Evolutionary conservation across 2,888 invertebrate genomes (phyloP).

Genomic region (Agrilus cyanescens): DNA sequence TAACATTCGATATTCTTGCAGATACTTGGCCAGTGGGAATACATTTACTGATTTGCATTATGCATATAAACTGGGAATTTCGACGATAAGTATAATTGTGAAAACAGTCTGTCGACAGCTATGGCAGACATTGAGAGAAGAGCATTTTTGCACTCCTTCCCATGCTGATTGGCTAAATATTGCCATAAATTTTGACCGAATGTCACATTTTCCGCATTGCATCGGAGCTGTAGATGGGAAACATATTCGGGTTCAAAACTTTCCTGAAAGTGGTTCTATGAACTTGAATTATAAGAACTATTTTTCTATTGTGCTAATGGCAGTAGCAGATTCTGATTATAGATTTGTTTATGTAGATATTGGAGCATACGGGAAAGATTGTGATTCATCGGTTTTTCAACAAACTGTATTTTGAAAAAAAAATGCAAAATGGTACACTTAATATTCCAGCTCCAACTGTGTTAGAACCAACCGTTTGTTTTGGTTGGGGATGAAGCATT

Average conservation of each 20-base stretch:
- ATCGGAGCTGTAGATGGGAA: constrained; percentile 21
- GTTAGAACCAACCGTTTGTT: constrained; percentile 12
- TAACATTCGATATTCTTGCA: too few species aligned
- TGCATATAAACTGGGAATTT: constrained; percentile 17
- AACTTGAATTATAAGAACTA: constrained; percentile 18
- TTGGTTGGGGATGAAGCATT: constrained; percentile 20
- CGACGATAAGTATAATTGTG: constrained; percentile 17
- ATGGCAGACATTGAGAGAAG: too few species aligned
- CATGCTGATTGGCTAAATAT: too few species aligned
- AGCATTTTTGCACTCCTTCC: too few species aligned
- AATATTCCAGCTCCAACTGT: constrained; percentile 4
- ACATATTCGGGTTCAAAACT: constrained; percentile 19
- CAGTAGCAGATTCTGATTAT: constrained; percentile 18
- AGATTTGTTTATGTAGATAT: constrained; percentile 17
- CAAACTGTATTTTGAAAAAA: constrained; percentile 17
- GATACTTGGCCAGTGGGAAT: constrained; percentile 17
- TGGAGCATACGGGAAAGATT: constrained; percentile 13
- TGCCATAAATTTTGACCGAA: too few species aligned
- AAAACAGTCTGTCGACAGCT: constrained; percentile 17
- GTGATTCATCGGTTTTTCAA: constrained; percentile 19
- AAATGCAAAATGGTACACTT: constrained; percentile 9
- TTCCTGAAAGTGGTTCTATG: constrained; percentile 18
- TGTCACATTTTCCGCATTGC: too few species aligned
- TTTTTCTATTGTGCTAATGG: constrained; percentile 19
- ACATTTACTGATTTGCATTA: constrained; percentile 20